phyloP scores from a whole-genome alignment of 2,113 vertebrate species.

The Gavia stellata region DNA sequence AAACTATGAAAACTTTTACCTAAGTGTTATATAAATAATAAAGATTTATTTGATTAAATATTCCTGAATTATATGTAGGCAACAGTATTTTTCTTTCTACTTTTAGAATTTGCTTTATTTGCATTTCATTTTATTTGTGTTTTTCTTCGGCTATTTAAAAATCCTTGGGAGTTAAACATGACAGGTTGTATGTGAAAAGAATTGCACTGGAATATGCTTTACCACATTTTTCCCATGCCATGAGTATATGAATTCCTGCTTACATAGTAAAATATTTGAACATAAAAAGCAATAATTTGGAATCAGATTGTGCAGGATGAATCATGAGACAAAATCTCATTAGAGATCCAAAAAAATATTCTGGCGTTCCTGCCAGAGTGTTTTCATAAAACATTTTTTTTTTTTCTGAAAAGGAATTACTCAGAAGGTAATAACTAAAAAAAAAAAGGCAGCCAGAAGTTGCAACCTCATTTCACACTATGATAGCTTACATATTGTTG shows the following conservation, averaged over 20 bases:
- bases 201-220: slow-evolving; percentile 45
- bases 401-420: slow-evolving; percentile 41
- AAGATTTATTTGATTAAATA: neutral
- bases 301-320: slow-evolving; percentile 47
- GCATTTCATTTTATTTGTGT: slow-evolving; percentile 33
- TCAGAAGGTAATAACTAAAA: neutral
- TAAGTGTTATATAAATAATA: neutral
- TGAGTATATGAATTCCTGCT: slow-evolving; percentile 44
- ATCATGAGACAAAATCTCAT: slow-evolving; percentile 50
- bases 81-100: slow-evolving; percentile 9
- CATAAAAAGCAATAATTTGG: slow-evolving; percentile 54
- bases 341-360: slow-evolving; percentile 27
- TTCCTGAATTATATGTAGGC: neutral
- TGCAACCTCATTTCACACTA: neutral
- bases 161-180: slow-evolving; percentile 28
- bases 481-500: neutral
- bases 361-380: slow-evolving; percentile 23
- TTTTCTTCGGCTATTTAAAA: slow-evolving; percentile 48
- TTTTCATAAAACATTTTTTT: slow-evolving; percentile 48
- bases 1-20: neutral
- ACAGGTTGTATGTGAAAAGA: slow-evolving; percentile 11
- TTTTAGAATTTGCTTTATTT: slow-evolving; percentile 39
- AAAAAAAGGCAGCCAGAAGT: neutral
- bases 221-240: slow-evolving; percentile 41
- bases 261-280: slow-evolving; percentile 63